phyloP scores from a whole-genome alignment of 2,797 vertebrate species.

The Eulemur rubriventer region DNA sequence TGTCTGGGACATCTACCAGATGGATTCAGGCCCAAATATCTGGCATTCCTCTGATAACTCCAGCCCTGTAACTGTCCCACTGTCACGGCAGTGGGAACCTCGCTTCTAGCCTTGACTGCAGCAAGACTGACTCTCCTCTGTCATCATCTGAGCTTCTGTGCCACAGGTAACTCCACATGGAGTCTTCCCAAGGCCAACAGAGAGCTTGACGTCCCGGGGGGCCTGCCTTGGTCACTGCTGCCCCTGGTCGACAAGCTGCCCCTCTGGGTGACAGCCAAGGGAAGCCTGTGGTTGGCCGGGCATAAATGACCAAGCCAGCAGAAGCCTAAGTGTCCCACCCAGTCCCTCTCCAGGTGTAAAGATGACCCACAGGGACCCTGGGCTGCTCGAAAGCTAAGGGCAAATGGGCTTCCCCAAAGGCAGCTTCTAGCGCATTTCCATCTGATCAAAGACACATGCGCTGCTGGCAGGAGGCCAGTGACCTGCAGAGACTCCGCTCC shows the following conservation, averaged over 20 bases:
- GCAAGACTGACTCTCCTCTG: background rate
- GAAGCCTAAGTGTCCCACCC: background rate
- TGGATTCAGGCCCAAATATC: background rate
- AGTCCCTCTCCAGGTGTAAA: background rate
- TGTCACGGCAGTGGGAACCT: background rate
- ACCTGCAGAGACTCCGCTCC: background rate
- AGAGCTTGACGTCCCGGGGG: background rate
- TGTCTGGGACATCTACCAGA: conserved; percentile 33
- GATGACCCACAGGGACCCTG: background rate
- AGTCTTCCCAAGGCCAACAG: background rate
- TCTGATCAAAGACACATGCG: background rate
- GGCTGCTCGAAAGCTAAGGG: background rate
- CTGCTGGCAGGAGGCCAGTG: background rate
- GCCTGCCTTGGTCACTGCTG: background rate
- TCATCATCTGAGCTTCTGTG: background rate
- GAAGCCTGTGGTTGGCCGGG: background rate
- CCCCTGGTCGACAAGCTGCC: background rate
- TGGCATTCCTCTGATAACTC: background rate
- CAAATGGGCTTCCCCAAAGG: background rate
- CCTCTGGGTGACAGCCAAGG: background rate
- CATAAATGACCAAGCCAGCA: background rate
- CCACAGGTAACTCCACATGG: background rate
- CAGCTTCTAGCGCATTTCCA: background rate
- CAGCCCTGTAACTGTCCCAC: background rate
- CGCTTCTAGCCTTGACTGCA: background rate